A percentile compares a stretch with the other conserved stretches of the same genome.
phyloP scores from a whole-genome alignment of 2,113 vertebrate genomes.

The Limnothrissa miodon region DNA sequence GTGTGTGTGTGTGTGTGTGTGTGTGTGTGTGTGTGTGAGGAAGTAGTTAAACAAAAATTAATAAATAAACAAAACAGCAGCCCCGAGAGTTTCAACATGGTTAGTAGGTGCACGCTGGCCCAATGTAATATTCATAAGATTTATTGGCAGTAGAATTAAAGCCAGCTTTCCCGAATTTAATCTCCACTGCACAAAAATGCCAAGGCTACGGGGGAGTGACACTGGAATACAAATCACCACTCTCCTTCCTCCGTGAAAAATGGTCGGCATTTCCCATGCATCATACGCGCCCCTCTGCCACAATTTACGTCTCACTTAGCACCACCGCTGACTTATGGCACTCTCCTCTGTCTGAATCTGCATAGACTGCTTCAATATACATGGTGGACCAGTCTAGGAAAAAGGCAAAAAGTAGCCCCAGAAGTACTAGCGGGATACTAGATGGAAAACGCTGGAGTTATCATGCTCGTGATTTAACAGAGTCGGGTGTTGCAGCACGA shows the following conservation, averaged over 20 bases:
- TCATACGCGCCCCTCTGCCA: conserved; percentile 21
- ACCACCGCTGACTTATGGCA: conserved; percentile 27
- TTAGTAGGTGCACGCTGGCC: conserved; percentile 21
- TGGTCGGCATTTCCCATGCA: conserved; percentile 23
- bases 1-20: background rate
- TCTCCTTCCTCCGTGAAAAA: conserved; percentile 23
- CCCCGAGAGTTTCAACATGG: background rate
- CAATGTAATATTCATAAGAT: conserved; percentile 51
- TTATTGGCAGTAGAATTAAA: conserved; percentile 50
- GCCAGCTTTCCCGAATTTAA: conserved; percentile 48
- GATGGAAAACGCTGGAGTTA: background rate
- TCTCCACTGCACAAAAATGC: conserved; percentile 42
- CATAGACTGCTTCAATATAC: conserved; percentile 4
- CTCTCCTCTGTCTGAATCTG: background rate
- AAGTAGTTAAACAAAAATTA: background rate
- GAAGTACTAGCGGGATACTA: background rate
- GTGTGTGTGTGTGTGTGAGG: background rate
- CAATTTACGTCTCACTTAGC: conserved; percentile 42
- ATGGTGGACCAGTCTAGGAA: background rate
- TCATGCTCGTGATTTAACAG: background rate
- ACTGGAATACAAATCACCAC: conserved; percentile 44
- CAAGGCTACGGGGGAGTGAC: conserved; percentile 35
- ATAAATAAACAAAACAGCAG: conserved; percentile 9
- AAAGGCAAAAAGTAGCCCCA: background rate
- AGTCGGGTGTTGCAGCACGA: background rate